phyloP scores from a whole-genome alignment of 92 coral and sea anemone species.

The Paragorgia papillata region DNA sequence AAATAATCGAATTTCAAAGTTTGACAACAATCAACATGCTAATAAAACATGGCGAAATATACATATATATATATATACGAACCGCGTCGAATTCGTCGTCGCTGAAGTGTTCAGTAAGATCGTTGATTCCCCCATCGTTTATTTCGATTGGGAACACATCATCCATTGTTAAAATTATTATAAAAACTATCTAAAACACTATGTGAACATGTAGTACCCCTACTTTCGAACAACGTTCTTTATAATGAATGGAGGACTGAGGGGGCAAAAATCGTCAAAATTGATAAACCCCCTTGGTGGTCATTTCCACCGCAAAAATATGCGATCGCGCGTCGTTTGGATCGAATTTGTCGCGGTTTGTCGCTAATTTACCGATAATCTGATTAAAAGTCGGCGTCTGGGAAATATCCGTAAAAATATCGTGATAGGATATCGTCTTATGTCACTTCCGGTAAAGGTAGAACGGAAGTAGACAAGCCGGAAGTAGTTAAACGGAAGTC shows the following conservation, averaged over 20 bases:
- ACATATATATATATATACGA: too few species aligned
- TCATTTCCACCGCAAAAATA: background rate
- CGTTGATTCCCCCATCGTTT: constrained; percentile 79
- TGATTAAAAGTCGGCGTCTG: constrained; percentile 12
- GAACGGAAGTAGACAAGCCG: too few species aligned
- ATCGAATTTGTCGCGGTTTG: constrained; percentile 6
- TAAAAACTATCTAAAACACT: constrained; percentile 61
- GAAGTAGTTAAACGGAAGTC: too few species aligned
- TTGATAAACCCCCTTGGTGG: too few species aligned
- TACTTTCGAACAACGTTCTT: constrained; percentile 3
- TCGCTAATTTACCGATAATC: constrained; percentile 15
- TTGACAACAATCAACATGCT: too few species aligned
- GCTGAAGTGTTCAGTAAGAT: constrained; percentile 70
- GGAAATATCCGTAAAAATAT: background rate
- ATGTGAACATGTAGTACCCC: background rate
- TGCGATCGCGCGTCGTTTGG: constrained; percentile 3
- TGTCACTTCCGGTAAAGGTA: too few species aligned
- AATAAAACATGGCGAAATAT: constrained; percentile 18
- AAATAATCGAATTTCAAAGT: too few species aligned
- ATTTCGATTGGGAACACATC: constrained; percentile 90
- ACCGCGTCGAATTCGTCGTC: constrained; percentile 95
- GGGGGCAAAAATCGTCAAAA: background rate
- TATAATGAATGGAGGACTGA: background rate
- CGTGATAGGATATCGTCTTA: too few species aligned
- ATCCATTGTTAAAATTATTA: constrained; percentile 74